Base-by-base conservation (phyloP, 1,140 invertebrate genomes). In the Argopecten irradians region DNA sequence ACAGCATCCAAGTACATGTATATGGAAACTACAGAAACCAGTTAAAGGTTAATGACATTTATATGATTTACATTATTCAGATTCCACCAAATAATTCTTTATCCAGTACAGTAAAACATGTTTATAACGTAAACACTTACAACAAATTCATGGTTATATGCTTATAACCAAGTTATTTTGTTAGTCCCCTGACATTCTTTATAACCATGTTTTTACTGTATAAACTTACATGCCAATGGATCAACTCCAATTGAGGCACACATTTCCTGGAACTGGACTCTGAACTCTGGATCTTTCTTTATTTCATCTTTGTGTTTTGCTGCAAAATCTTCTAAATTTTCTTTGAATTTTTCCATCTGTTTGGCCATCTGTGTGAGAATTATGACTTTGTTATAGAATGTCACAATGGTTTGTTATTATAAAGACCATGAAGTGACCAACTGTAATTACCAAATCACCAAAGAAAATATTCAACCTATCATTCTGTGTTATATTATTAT, bases 191-290 rank as follows among this genome's bases (percentile, higher is more conserved):
- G n/a, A n/a, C n/a, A n/a, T n/a, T n/a, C n/a, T n/a, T n/a, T n/a
- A n/a, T n/a, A n/a, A n/a, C n/a, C n/a, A n/a, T n/a, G n/a, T n/a
- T n/a, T n/a, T 39, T 46, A 1, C 2, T 46, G 1, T 16, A 13
- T 83, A 35, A 16, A 92, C 95, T 98, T 99, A 88, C 98, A 99
- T 14, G 99, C 98, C 46, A 99, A 95, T 0, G 99, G 99, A 96
- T 99, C 99, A 0, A 99, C 99, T 0, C 99, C 99, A 90, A 99
- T 99, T 0, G 98, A 98, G 0, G 99, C 98, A 96, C 99, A 99
- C 99, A 99, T 99, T 95, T 99, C 98, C 87, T 99, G 99, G 95
- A 99, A 99, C 94, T 99, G 98, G 84, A 97, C 96, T 84, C 99
- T 96, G 94, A 99, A 99, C 91, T 98, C 97, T 0, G 98, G 96